Evolutionary conservation across 2,888 invertebrate species (phyloP), one percentile per base, ranked within the genome.

Genomic region (Amphipoea oculea): DNA sequence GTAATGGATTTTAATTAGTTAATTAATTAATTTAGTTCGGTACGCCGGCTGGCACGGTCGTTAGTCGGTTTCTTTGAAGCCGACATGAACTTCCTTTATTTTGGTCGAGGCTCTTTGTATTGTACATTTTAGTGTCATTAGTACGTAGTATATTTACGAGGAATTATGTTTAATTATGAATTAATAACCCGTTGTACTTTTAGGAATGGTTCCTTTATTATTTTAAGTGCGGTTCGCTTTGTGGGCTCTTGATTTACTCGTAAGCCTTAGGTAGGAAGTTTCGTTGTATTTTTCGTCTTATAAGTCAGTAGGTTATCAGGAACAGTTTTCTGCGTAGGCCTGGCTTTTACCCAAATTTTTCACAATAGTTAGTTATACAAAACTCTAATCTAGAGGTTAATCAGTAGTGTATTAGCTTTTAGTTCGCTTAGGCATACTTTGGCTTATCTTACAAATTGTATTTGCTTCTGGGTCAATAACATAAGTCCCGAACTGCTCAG

Each of bases 1-100:
- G 92, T 92, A 93, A 93, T 93, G 95, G 95, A 92, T 94, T 95
- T 94, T 95, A 95, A 95, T 95, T 95, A 95, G 95, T 95, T 95
- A 95, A 95, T 95, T 95, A 95, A 94, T 95, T 95, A 94, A 95
- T 95, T 95, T 95, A 94, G 94, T 94, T 93, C 91, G 90, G 88
- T 84, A 86, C 88, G 85, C 88, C 89, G 89, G 87, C 89, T 89
- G 89, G 90, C 87, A 90, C 88, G 91, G 90, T 89, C 89, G 89
- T 90, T 89, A 94, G 89, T 85, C 89, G 95, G 94, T 91, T 90
- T 91, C 95, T 95, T 95, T 95, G 95, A 95, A 90, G 92, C 90
- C 89, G 85, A 83, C 90, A 89, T 89, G 86, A 86, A 90, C 90
- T 92, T 91, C 90, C 91, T 91, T 92, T 89, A 92, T 89, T 89